Evolutionary conservation across 2,888 invertebrate genomes (phyloP).

Genomic region (Acronicta alni): DNA sequence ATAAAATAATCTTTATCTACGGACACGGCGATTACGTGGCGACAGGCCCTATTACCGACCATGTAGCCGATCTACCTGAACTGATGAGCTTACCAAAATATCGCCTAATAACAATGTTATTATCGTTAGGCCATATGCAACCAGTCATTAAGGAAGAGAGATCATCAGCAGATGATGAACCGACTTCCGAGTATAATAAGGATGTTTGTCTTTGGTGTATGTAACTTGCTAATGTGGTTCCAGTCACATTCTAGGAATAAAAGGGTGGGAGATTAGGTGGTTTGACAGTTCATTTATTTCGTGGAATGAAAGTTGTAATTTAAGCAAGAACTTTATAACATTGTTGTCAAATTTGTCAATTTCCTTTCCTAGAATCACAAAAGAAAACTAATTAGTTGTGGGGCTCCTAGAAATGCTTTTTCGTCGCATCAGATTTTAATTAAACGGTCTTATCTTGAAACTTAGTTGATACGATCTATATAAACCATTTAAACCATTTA

Average conservation of each 20-base stretch:
- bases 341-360: too few relatives aligned
- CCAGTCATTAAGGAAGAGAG: conserved; percentile 47
- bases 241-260: conserved; percentile 29
- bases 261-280: not conserved
- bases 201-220: conserved; percentile 41
- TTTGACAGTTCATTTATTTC: conserved; percentile 10
- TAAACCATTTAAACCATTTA: too few relatives aligned
- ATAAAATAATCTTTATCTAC: conserved; percentile 61
- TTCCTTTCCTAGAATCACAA: too few relatives aligned
- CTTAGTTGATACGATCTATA: not conserved
- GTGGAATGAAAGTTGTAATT: conserved; percentile 23
- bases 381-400: too few relatives aligned
- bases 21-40: conserved; percentile 72
- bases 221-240: conserved; percentile 19
- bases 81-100: conserved; percentile 51
- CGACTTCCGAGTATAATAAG: conserved; percentile 42
- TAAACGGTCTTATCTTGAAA: not conserved
- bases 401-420: not conserved
- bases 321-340: not conserved
- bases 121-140: conserved; percentile 33
- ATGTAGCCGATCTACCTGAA: conserved; percentile 57
- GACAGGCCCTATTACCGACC: conserved; percentile 68
- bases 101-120: conserved; percentile 48
- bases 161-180: conserved; percentile 32
- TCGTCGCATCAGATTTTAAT: not conserved